Base-by-base conservation (phyloP, 2,888 invertebrate species). In the Eucera pruinosa region DNA sequence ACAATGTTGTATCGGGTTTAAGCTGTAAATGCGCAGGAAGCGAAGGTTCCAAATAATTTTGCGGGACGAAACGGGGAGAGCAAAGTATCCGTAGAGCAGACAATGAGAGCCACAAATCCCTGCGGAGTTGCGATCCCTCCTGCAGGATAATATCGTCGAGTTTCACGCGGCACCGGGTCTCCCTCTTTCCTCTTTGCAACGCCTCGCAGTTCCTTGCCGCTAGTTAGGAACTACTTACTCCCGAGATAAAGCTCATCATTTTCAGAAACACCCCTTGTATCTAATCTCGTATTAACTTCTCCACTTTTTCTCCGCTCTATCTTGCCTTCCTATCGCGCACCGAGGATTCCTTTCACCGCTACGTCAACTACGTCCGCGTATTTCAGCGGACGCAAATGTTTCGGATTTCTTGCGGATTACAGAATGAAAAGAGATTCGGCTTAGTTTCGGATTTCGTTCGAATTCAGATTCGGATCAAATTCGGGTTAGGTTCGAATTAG, bases 81-180 rank as follows among this genome's bases (percentile, higher is more conserved):
- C 9, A 11, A 54, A 74, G 69, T 61, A 71, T 70, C 70, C 60
- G 27, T 39, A 58, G 47, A 64, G 67, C 67, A 81, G 73, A 79
- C 83, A 82, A 83, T 78, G 78, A 69, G 77, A 69, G 60, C 74
- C 11, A 52, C 81, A 82, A 83, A 81, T 84, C 86, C 81, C 78
- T 47, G 18, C 23, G 41, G 80, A 65, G 79, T 58, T 7, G 65
- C 62, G 74, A 70, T 71, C 65, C 57, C 45, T 52, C 50, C 73
- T 36, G 45, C 54, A 54, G 76, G 77, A 75, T 80, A 76, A 76
- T 81, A 75, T 82, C 75, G 60, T 68, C 68, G 47, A 62, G 67
- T 62, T 58, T 27, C 39, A 9, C 27, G 25, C 52, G n/a, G n/a
- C n/a, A n/a, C 30, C 6, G 15, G 1, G 4, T 45, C 50, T 33